Base-by-base conservation (phyloP, 1,140 invertebrate genomes). In the Trachelipus rathkii region DNA sequence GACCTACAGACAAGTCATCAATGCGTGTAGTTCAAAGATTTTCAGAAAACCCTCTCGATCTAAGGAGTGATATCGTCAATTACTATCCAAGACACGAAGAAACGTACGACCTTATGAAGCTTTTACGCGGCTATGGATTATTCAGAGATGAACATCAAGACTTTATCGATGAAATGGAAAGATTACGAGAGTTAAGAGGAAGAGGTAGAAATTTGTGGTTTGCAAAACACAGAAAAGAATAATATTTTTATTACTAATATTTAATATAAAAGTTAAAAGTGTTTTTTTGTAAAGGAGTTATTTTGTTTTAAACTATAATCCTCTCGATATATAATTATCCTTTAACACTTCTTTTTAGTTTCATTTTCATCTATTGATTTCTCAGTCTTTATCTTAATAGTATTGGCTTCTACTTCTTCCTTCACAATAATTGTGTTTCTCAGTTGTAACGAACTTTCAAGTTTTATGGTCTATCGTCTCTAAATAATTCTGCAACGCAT, bases 21-120 rank as follows among this genome's bases (percentile, higher is more conserved):
- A 71, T 74, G 72, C 60, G 0, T 89, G 91, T 96, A 8, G 92
- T 96, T 0, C 89, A 90, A 81, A 86, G 95, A 81, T 92, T 95
- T 77, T 89, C 89, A 46, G 89, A 89, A 80, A 87, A 90, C 82
- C 95, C 95, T 0, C 82, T 91, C 9, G 87, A 96, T 81, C 90
- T 91, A 82, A 87, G 91, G 66, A 87, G 89, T 81, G 90, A 93
- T 72, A n/a, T 94, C 21, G 87, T 92, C 0, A n/a, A 86, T 70
- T 97, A 95, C n/a, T 98, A 98, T 85, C 95, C 95, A 0, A 86
- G 93, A 15, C 92, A 93, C 82, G 85, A 89, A 4, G 92, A 95
- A 85, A 92, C 90, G 0, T n/a, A 90, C 76, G 81, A 85, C 15
- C 84, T 96, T 0, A 93, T 93, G 89, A 86, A n/a, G n/a, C 86